Evolutionary conservation across 2,888 invertebrate genomes (phyloP).

Genomic region (Synanthedon tipuliformis): DNA sequence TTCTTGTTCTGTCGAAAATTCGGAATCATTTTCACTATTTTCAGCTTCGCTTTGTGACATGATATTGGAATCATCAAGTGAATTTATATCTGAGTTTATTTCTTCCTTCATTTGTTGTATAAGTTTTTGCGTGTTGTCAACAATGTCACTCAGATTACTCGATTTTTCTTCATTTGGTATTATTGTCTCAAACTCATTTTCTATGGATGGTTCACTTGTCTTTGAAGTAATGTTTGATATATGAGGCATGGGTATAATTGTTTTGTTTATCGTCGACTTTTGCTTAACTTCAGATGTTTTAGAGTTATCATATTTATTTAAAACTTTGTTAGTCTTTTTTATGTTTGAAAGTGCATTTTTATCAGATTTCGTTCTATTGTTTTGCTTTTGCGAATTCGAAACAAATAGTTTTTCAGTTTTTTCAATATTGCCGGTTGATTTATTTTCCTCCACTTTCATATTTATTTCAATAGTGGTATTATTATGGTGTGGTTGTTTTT

Average conservation of each 20-base stretch:
- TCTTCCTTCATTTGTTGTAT: constrained; percentile 76
- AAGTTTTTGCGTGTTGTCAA: constrained; percentile 71
- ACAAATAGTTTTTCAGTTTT: constrained; percentile 2
- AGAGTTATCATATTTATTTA: not conserved
- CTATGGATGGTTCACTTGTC: not conserved
- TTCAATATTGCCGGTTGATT: constrained; percentile 7
- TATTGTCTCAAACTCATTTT: not conserved
- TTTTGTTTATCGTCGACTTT: not conserved
- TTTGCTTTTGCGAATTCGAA: not conserved
- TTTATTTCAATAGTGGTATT: not conserved
- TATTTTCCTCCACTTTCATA: not conserved
- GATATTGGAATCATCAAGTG: constrained; percentile 50
- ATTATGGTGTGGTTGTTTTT: not conserved
- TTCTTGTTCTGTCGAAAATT: constrained; percentile 45
- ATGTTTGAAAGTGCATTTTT: not conserved
- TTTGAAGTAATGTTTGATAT: not conserved
- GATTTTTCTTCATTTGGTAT: constrained; percentile 25
- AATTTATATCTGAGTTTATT: constrained; percentile 72
- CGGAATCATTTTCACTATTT: constrained; percentile 32
- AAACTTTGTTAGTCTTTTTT: not conserved
- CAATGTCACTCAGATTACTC: constrained; percentile 62
- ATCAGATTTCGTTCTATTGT: too few species aligned
- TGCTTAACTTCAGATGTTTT: not conserved
- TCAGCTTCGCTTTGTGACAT: constrained; percentile 60
- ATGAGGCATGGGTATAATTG: not conserved